Conservation (phyloP, 2,797 vertebrate genomes). For the Clarias platycephalus region DNA sequence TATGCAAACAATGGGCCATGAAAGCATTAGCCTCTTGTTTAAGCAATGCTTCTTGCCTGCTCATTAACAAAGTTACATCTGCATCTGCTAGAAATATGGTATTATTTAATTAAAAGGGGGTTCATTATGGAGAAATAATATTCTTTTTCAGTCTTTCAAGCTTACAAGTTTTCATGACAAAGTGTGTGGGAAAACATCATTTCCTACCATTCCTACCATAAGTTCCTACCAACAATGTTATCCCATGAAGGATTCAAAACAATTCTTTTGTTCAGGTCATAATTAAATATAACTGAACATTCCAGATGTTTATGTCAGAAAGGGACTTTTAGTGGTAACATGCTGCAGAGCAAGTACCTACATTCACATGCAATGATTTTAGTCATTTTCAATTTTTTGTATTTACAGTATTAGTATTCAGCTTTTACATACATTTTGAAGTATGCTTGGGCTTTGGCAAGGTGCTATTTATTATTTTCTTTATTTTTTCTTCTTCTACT, state of each 20-base stretch:
- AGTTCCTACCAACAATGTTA: not conserved
- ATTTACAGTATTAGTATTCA: not conserved
- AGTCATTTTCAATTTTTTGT: not conserved
- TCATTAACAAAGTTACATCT: conserved; percentile 22
- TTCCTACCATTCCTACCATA: not conserved
- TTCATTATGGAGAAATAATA: not conserved
- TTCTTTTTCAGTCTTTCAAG: not conserved
- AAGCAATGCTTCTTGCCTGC: not conserved
- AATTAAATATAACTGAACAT: not conserved
- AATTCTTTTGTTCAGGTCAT: conserved; percentile 23
- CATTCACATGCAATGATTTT: not conserved
- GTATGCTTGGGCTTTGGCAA: not conserved
- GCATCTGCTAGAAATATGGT: conserved; percentile 12
- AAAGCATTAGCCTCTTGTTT: not conserved
- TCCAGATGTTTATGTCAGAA: conserved; percentile 5
- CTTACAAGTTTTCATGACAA: not conserved
- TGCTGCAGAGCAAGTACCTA: not conserved
- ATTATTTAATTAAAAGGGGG: conserved; percentile 13
- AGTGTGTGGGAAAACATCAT: conserved; percentile 2
- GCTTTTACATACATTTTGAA: not conserved
- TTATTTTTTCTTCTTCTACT: not conserved
- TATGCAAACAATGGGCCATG: not conserved
- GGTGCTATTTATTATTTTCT: not conserved
- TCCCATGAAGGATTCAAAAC: not conserved
- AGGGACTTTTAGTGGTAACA: not conserved